Conservation (phyloP, 2,797 vertebrate species). For the Muraenolepis orangiensis region DNA sequence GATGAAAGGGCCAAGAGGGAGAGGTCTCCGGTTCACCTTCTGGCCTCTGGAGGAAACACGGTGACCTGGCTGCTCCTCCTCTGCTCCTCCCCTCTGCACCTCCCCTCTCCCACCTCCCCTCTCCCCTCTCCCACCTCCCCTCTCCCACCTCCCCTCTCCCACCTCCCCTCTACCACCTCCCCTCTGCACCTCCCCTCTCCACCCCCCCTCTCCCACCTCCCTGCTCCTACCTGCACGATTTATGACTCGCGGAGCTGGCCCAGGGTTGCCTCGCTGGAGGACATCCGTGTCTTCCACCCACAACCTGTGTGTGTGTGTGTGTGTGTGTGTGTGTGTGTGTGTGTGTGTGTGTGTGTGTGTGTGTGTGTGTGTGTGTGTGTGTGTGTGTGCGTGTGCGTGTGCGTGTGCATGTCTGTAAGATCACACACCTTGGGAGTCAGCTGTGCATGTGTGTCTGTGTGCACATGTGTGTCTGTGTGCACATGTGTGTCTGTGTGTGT, state of each 20-base stretch:
- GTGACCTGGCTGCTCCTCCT: conserved; percentile 61
- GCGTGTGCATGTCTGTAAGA: background rate
- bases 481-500: conserved; percentile 6
- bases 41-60: conserved; percentile 73
- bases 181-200: background rate
- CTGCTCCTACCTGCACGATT: conserved; percentile 60
- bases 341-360: conserved; percentile 4
- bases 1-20: conserved; percentile 73
- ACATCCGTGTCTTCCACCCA: conserved; percentile 19
- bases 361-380: conserved; percentile 9
- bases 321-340: too few species aligned
- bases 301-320: background rate
- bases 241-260: conserved; percentile 54
- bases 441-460: conserved; percentile 29
- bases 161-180: conserved; percentile 47
- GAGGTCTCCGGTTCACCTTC: conserved; percentile 70
- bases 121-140: conserved; percentile 25
- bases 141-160: conserved; percentile 19
- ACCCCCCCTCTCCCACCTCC: too few species aligned
- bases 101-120: background rate
- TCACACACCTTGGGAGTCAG: too few species aligned
- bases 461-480: background rate
- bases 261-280: conserved; percentile 58
- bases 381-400: conserved; percentile 7
- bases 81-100: conserved; percentile 37